Conservation (phyloP, 2,888 invertebrate genomes). For the Tetragonisca angustula region DNA sequence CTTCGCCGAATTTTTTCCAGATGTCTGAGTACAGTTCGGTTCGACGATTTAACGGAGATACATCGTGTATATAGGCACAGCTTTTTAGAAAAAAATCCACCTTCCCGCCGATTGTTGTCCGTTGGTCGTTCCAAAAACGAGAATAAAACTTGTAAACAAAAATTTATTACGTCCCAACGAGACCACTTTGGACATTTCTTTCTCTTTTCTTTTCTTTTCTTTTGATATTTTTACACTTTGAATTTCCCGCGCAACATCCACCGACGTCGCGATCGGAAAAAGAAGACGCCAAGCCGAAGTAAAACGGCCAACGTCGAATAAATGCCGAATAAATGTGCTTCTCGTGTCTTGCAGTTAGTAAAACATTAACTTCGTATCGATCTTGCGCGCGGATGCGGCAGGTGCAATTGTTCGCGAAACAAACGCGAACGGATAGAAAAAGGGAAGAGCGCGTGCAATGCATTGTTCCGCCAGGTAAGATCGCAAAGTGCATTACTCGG, state of each 20-base stretch:
- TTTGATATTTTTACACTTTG: background rate
- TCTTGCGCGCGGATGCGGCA: background rate
- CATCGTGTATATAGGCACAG: too few species aligned
- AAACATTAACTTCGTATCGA: constrained; percentile 2
- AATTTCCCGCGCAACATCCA: background rate
- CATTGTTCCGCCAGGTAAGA: background rate
- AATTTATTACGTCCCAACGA: background rate
- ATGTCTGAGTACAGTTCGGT: too few species aligned
- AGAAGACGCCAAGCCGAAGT: background rate
- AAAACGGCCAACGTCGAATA: too few species aligned
- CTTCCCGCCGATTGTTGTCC: too few species aligned
- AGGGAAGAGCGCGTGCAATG: background rate
- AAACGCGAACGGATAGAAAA: background rate
- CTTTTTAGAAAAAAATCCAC: too few species aligned
- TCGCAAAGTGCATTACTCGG: constrained; percentile 11
- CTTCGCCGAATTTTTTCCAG: background rate
- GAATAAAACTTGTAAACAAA: background rate
- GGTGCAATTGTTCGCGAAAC: background rate
- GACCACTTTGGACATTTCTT: background rate
- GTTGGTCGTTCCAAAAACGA: background rate
- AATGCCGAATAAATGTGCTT: background rate
- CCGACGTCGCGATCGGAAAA: background rate
- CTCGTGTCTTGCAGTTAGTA: background rate
- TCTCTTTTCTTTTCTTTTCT: background rate
- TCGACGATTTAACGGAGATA: too few species aligned